Conservation (phyloP, 2,797 vertebrate genomes). For the Enteromius unitaeniatus region DNA sequence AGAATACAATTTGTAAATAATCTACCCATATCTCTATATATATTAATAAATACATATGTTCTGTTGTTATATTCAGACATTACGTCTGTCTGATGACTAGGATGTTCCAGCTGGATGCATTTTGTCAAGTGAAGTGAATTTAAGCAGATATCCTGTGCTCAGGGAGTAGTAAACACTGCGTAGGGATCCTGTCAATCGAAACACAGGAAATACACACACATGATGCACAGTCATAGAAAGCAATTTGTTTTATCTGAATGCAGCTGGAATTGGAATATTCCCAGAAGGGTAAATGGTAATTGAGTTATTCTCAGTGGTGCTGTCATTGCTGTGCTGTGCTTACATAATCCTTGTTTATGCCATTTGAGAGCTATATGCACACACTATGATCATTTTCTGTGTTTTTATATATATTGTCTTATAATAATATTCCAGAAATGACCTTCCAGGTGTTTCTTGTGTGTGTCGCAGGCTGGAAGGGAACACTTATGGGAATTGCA, state of each 20-base stretch:
- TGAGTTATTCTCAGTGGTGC: neutral
- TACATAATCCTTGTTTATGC: neutral
- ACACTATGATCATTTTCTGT: neutral
- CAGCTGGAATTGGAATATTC: neutral
- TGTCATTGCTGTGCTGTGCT: neutral
- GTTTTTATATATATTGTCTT: neutral
- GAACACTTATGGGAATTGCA: conserved; percentile 88
- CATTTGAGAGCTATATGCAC: neutral
- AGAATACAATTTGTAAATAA: neutral
- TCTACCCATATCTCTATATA: neutral
- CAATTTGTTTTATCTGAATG: neutral
- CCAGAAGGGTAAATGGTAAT: neutral
- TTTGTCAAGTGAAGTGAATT: neutral
- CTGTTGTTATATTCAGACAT: neutral
- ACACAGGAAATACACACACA: neutral
- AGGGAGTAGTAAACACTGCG: neutral
- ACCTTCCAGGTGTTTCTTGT: conserved; percentile 9
- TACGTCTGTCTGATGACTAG: neutral
- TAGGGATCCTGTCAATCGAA: neutral
- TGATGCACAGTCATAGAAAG: neutral
- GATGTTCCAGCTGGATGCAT: neutral
- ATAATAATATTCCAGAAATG: neutral
- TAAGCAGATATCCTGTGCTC: neutral
- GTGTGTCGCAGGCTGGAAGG: conserved; percentile 86
- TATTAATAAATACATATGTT: neutral